Evolutionary conservation across 2,888 invertebrate species (phyloP).

Genomic region (Latheticus oryzae): DNA sequence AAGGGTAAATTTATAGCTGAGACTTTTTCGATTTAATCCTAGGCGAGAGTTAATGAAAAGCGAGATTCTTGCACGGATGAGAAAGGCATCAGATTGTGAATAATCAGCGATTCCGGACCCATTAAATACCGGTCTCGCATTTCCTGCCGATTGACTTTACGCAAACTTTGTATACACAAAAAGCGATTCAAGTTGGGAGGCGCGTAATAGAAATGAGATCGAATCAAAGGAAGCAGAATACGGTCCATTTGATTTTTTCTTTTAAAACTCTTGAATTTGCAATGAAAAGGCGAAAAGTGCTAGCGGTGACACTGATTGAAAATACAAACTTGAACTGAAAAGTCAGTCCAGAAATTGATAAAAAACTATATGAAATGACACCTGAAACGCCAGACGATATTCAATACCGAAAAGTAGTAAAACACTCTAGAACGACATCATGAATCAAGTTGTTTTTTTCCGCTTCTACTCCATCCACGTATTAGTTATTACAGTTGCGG

Average conservation of each 20-base stretch:
- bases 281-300: too few species aligned
- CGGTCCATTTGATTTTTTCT: conserved; percentile 59
- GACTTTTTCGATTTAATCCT: conserved; percentile 60
- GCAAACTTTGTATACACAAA: conserved; percentile 61
- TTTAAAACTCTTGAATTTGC: conserved; percentile 33
- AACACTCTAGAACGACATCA: conserved; percentile 1
- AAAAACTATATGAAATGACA: conserved; percentile 8
- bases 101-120: conserved; percentile 60
- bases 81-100: conserved; percentile 58
- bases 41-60: conserved; percentile 56
- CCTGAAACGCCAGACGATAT: conserved; percentile 14
- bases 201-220: conserved; percentile 59
- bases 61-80: conserved; percentile 36
- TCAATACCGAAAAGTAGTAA: conserved; percentile 7
- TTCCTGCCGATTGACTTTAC: conserved; percentile 59
- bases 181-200: conserved; percentile 55
- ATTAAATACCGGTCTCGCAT: conserved; percentile 58
- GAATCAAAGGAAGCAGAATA: conserved; percentile 58
- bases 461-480: too few species aligned
- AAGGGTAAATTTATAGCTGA: conserved; percentile 56
- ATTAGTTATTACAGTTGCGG: conserved; percentile 5
- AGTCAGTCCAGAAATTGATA: too few species aligned
- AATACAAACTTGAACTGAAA: too few species aligned
- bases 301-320: too few species aligned
- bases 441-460: conserved; percentile 14